phyloP scores from a whole-genome alignment of 2,888 invertebrate genomes.

The Oegoconia quadripuncta region DNA sequence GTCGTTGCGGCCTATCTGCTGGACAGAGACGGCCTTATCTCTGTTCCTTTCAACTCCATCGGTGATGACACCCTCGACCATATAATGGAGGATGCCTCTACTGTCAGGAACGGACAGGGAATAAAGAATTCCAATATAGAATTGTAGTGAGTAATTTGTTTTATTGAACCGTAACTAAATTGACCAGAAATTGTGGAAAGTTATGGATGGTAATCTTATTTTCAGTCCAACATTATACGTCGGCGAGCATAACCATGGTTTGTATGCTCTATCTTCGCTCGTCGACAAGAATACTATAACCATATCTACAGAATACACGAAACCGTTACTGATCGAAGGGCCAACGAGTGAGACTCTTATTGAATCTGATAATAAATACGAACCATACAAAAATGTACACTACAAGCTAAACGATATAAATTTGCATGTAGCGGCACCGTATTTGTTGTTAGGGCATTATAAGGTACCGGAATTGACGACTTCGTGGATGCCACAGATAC shows the following conservation, averaged over 20 bases:
- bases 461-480: slow-evolving; percentile 82
- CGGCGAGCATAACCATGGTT: slow-evolving; percentile 89
- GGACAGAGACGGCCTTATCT: slow-evolving; percentile 86
- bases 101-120: slow-evolving; percentile 75
- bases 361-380: slow-evolving; percentile 53
- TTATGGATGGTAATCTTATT: slow-evolving; percentile 26
- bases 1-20: slow-evolving; percentile 93
- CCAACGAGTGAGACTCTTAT: slow-evolving; percentile 63
- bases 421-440: slow-evolving; percentile 62
- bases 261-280: slow-evolving; percentile 95
- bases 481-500: slow-evolving; percentile 62
- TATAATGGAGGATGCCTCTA: slow-evolving; percentile 79
- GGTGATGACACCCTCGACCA: slow-evolving; percentile 91
- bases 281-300: slow-evolving; percentile 95
- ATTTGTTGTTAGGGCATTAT: slow-evolving; percentile 82
- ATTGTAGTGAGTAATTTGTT: slow-evolving; percentile 79
- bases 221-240: slow-evolving; percentile 94
- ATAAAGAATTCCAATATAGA: slow-evolving; percentile 80
- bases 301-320: slow-evolving; percentile 85
- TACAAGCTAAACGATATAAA: slow-evolving; percentile 65
- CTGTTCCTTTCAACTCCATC: slow-evolving; percentile 93
- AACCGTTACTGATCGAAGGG: slow-evolving; percentile 86
- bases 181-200: neutral
- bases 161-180: slow-evolving; percentile 2
- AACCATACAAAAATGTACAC: slow-evolving; percentile 72